Conservation (phyloP, 2,888 invertebrate species). For the Dasypolia templi region DNA sequence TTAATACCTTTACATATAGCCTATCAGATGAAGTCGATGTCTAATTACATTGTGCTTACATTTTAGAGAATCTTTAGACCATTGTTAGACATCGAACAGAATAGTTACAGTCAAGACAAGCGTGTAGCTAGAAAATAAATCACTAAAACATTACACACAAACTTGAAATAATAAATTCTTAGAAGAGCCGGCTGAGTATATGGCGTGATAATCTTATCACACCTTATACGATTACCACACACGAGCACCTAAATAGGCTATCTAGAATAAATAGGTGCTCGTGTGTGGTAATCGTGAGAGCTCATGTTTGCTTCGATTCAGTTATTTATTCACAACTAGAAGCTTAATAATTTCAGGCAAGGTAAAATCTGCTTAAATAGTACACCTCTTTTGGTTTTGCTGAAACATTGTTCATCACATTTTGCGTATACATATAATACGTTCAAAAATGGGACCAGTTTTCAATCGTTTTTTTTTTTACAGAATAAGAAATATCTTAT, state of each 20-base stretch:
- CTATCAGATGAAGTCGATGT: slow-evolving; percentile 46
- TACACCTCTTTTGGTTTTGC: neutral
- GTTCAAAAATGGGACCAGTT: neutral
- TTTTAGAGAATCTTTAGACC: slow-evolving; percentile 21
- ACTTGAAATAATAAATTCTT: neutral
- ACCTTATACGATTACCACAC: no score
- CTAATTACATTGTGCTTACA: slow-evolving; percentile 16
- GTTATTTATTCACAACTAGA: neutral
- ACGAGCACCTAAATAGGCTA: no score
- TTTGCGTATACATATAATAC: neutral
- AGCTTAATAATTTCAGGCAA: neutral
- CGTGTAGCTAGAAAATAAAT: slow-evolving; percentile 44
- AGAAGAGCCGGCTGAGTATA: neutral
- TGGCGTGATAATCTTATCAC: no score
- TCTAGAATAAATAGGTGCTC: neutral
- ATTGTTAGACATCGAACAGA: slow-evolving; percentile 39
- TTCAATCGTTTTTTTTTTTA: neutral
- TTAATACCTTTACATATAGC: slow-evolving; percentile 61
- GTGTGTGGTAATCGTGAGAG: neutral
- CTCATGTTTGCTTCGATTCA: neutral
- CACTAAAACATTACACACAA: neutral
- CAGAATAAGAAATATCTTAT: neutral
- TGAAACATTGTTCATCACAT: neutral
- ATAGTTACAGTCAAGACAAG: slow-evolving; percentile 47
- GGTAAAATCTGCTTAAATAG: neutral